phyloP scores from a whole-genome alignment of 2,113 vertebrate genomes.

The Oceanites oceanicus region DNA sequence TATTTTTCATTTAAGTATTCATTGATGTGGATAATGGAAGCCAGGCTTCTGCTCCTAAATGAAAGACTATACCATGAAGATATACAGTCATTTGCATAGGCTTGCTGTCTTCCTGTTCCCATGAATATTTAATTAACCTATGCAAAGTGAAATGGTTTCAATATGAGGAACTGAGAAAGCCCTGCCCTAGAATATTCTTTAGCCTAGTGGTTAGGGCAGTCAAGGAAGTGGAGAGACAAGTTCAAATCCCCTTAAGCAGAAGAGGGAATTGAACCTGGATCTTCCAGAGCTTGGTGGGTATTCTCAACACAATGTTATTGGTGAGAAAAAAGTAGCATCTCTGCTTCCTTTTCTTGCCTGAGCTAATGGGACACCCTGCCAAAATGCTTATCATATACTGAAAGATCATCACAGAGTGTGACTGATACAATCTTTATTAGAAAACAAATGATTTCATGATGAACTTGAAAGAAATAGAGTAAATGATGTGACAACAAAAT shows the following conservation, averaged over 20 bases:
- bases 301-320: not conserved
- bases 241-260: constrained; percentile 56
- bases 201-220: constrained; percentile 47
- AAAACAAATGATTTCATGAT: constrained; percentile 37
- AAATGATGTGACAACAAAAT: constrained; percentile 45
- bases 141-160: constrained; percentile 62
- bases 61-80: constrained; percentile 40
- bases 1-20: constrained; percentile 61
- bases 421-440: constrained; percentile 61
- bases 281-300: not conserved
- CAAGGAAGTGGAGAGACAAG: constrained; percentile 56
- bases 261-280: constrained; percentile 14
- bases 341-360: constrained; percentile 12
- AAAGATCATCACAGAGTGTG: constrained; percentile 34
- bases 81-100: constrained; percentile 48
- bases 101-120: constrained; percentile 58
- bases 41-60: constrained; percentile 49
- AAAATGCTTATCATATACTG: not conserved
- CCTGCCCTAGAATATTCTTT: constrained; percentile 52
- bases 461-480: constrained; percentile 36
- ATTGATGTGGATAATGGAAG: constrained; percentile 64
- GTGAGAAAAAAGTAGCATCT: constrained; percentile 48
- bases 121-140: constrained; percentile 65
- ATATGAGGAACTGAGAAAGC: constrained; percentile 58
- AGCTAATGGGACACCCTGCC: not conserved